A percentile compares a stretch with the other conserved stretches of the same genome.
These are phyloP conservation scores for Stomorhina lunata DNA, from an alignment of 2,888 invertebrate genomes.

Conservation along the genomic window DNA sequence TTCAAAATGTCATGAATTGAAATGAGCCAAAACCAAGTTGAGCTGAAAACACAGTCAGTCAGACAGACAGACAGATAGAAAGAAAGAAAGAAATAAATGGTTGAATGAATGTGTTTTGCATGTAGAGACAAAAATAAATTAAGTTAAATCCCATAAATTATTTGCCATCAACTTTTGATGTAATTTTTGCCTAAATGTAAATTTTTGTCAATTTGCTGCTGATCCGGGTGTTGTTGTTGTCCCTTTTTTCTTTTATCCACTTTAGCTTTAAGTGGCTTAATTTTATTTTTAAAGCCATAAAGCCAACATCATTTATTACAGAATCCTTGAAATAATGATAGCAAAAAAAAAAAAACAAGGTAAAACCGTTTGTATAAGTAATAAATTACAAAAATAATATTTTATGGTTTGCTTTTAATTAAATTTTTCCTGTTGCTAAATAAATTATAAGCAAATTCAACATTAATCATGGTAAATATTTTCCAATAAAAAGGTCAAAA, in stretches of 20 bases:
- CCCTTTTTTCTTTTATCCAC: neutral
- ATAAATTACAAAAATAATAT: too few species aligned
- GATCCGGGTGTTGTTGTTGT: neutral
- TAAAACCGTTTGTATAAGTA: too few species aligned
- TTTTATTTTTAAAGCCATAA: neutral
- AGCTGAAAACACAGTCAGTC: neutral
- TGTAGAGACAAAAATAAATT: neutral
- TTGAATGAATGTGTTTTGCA: too few species aligned
- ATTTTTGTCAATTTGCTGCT: neutral
- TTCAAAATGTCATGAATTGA: constrained; percentile 13
- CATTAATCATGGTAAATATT: too few species aligned
- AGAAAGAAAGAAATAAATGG: too few species aligned
- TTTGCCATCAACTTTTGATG: neutral
- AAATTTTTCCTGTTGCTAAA: too few species aligned
- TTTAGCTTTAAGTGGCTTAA: neutral
- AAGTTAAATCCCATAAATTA: constrained; percentile 10
- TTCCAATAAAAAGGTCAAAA: too few species aligned
- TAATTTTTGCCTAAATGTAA: neutral
- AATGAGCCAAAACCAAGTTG: neutral
- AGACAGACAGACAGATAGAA: neutral
- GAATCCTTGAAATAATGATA: too few species aligned
- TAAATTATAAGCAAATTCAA: too few species aligned
- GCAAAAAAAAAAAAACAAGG: too few species aligned
- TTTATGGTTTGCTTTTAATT: too few species aligned
- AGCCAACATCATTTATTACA: neutral